These are phyloP conservation scores for Mormoops blainvillei DNA, from an alignment of 2,113 vertebrate genomes.

Conservation along the genomic window DNA sequence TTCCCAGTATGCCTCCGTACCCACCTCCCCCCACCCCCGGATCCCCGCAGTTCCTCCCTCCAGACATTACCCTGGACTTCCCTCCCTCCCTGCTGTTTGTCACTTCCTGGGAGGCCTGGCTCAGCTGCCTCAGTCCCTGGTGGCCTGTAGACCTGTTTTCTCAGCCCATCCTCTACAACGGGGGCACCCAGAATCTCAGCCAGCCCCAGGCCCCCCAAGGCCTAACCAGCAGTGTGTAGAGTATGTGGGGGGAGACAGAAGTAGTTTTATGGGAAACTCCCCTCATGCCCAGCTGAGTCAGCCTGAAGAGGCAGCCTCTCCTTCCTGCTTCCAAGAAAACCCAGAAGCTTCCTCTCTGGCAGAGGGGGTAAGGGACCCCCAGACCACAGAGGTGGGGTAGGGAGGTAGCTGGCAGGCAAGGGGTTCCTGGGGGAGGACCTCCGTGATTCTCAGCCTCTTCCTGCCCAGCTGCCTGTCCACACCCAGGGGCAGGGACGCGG, in stretches of 20 bases:
- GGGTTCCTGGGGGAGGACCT: conserved; percentile 8
- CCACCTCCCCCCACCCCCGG: neutral
- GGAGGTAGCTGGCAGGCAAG: neutral
- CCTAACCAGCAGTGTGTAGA: neutral
- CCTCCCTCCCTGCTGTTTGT: neutral
- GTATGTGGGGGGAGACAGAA: neutral
- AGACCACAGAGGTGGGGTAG: neutral
- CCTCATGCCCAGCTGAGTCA: conserved; percentile 49
- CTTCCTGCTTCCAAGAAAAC: conserved; percentile 65
- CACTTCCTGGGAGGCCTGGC: conserved; percentile 39
- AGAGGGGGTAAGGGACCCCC: conserved; percentile 36
- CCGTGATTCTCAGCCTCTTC: conserved; percentile 38
- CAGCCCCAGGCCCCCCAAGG: neutral
- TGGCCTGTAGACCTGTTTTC: neutral
- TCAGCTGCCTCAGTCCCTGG: neutral
- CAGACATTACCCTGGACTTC: neutral
- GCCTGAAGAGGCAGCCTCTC: neutral
- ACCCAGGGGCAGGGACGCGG: conserved; percentile 67
- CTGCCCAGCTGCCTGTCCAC: conserved; percentile 51
- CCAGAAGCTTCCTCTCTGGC: conserved; percentile 23
- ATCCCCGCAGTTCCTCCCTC: conserved; percentile 50
- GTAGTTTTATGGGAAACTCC: conserved; percentile 41
- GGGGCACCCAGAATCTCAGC: neutral
- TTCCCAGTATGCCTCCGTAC: neutral
- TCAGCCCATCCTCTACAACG: neutral